Evolutionary conservation across 1,140 invertebrate species (phyloP).

Genomic region (Panulirus ornatus): DNA sequence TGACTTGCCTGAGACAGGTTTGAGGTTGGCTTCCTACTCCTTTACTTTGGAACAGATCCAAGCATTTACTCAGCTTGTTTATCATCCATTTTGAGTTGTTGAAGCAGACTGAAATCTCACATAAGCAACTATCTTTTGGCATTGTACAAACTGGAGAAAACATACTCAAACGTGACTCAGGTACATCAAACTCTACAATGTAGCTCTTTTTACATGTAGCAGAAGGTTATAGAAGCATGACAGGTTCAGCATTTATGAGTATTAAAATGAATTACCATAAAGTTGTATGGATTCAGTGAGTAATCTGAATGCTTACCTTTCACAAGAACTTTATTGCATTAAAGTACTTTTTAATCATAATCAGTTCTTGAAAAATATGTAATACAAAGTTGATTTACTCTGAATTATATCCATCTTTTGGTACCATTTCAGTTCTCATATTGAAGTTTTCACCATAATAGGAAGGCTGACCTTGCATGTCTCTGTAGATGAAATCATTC

Average conservation of each 20-base stretch:
- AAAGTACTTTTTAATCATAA: not conserved
- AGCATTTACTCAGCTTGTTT: constrained; percentile 18
- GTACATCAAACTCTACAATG: constrained; percentile 50
- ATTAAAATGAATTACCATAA: constrained; percentile 19
- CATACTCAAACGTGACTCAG: constrained; percentile 68
- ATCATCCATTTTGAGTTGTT: constrained; percentile 13
- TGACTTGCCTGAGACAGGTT: constrained; percentile 64
- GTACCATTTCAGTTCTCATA: constrained; percentile 24
- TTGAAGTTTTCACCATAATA: constrained; percentile 16
- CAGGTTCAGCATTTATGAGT: constrained; percentile 56
- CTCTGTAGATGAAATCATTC: constrained; percentile 48
- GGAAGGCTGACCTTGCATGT: constrained; percentile 36
- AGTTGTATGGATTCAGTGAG: not conserved
- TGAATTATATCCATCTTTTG: not conserved
- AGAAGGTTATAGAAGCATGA: constrained; percentile 66
- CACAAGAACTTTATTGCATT: not conserved
- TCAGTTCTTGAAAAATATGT: not conserved
- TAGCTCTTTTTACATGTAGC: constrained; percentile 50
- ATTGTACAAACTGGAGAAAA: constrained; percentile 42
- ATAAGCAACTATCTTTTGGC: not conserved
- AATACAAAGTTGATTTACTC: not conserved
- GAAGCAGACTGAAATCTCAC: not conserved
- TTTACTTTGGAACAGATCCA: constrained; percentile 22
- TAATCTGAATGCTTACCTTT: not conserved
- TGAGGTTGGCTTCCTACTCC: constrained; percentile 55